Percentiles rank a stretch among this genome's conserved stretches.
phyloP scores from a whole-genome alignment of 1,140 invertebrate species.

The Trichonephila clavata region DNA sequence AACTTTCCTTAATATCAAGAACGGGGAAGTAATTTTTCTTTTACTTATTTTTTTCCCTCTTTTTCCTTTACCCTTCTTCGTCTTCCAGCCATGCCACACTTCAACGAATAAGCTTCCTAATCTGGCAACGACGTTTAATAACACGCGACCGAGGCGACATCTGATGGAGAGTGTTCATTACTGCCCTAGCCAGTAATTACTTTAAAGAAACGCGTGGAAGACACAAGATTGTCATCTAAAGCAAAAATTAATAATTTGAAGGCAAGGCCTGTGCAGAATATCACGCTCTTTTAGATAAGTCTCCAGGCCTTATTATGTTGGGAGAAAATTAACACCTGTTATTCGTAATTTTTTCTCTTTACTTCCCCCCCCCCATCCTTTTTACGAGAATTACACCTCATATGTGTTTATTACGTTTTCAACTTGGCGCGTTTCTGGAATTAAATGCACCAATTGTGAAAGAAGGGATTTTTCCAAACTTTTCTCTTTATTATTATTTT shows the following conservation, averaged over 20 bases:
- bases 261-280: conserved; percentile 41
- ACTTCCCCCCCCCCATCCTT: conserved; percentile 8
- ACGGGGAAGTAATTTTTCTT: conserved; percentile 61
- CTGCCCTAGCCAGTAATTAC: conserved; percentile 69
- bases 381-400: conserved; percentile 71
- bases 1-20: conserved; percentile 76
- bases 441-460: conserved; percentile 53
- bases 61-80: conserved; percentile 29
- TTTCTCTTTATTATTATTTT: conserved; percentile 6
- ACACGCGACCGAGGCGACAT: conserved; percentile 71
- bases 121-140: conserved; percentile 76
- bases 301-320: conserved; percentile 72
- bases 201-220: conserved; percentile 74
- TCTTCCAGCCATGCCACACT: conserved; percentile 40
- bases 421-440: conserved; percentile 52
- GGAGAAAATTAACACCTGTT: conserved; percentile 77
- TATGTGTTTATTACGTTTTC: conserved; percentile 76
- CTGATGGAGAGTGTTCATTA: conserved; percentile 74
- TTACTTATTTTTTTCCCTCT: conserved; percentile 36
- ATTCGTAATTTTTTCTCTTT: conserved; percentile 60
- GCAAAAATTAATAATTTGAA: conserved; percentile 76
- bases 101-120: conserved; percentile 75
- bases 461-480: conserved; percentile 30
- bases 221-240: conserved; percentile 72
- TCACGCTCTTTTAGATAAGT: conserved; percentile 76